Base-by-base conservation (phyloP, 2,797 vertebrate genomes). In the Hylomyscus alleni region DNA sequence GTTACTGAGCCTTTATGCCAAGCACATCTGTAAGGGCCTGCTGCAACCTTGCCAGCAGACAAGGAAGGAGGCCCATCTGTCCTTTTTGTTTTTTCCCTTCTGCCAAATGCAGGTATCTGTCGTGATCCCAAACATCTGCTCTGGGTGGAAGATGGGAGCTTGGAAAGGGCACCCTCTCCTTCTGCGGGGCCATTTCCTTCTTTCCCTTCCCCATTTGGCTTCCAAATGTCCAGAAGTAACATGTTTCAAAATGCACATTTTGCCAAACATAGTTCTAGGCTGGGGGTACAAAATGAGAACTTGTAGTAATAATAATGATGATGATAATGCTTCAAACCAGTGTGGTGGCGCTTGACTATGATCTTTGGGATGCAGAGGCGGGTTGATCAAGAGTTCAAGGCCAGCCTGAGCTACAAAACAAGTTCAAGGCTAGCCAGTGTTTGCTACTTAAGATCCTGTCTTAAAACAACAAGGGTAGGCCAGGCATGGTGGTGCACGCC, bases 51-150 rank as follows among this genome's bases (percentile, higher is more conserved):
- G 14, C 47, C 9, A 1, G 31, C 15, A 31, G 3, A 5, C 4
- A 1, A 7, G 1, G 10, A 3, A 4, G 13, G 52, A 62, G 19
- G 5, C 4, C 0, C 37, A 6, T 14, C 26, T 75, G 31, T 20
- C 34, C n/a, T 58, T 75, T 84, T 52, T 12, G 31, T 34, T 52
- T 80, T 47, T 56, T 62, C 11, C 29, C 37, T 85, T 17, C 62
- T 50, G 34, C 6, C 34, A n/a, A 40, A 1, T 26, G 0, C 1
- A 44, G 44, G 11, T 65, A 62, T 92, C 19, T 1, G 6, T 44
- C 5, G 26, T 24, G 8, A 88, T 52, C 67, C 37, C 52, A 5
- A 69, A 0, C 37, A 3, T 19, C 40, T 40, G 44, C 34, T 93
- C 37, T 2, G 6, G 4, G 24, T 19, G 1, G 56, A 24, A 10